Base-by-base conservation (phyloP, 2,888 invertebrate species). In the Didymodactylos carnosus region DNA sequence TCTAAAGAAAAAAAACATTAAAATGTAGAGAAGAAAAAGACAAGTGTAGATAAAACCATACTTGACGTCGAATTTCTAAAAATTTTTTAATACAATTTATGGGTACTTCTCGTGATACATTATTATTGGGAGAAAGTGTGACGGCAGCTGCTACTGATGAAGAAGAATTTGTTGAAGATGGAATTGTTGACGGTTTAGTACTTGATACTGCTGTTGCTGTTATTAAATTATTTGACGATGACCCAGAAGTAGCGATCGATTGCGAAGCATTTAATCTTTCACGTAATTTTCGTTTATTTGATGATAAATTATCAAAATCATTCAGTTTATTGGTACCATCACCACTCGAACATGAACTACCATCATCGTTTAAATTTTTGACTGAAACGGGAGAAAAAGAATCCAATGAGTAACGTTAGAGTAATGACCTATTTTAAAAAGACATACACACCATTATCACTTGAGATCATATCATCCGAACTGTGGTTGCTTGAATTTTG, bases 251-350 rank as follows among this genome's bases (percentile, higher is more conserved):
- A 16, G 62, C 14, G 35, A 35, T 35, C 13, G 35, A 35, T n/a
- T 35, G 2, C 3, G 2, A 8, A 35, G 35, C 19, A 51, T 74
- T 72, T 23, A 72, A 35, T 49, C 43, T 46, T 27, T 74, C 74
- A 51, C 70, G 69, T 41, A 72, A 40, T 70, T 70, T 72, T 10
- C 41, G 69, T 69, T 73, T 69, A 39, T 40, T 27, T 23, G 73
- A 25, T 25, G 74, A 35, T 39, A 70, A 51, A 10, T 23, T 27
- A 39, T 49, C 72, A 27, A 46, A 35, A 62, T 62, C 62, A 19
- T 19, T 19, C 10, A 35, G 62, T n/a, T 14, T 62, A 62, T 62
- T n/a, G n/a, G n/a, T n/a, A n/a, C n/a, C n/a, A n/a, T n/a, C n/a
- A n/a, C n/a, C n/a, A n/a, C n/a, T n/a, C n/a, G 62, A 10, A 35